Evolutionary conservation across 2,113 vertebrate genomes (phyloP).

Genomic region (Thunnus maccoyii): DNA sequence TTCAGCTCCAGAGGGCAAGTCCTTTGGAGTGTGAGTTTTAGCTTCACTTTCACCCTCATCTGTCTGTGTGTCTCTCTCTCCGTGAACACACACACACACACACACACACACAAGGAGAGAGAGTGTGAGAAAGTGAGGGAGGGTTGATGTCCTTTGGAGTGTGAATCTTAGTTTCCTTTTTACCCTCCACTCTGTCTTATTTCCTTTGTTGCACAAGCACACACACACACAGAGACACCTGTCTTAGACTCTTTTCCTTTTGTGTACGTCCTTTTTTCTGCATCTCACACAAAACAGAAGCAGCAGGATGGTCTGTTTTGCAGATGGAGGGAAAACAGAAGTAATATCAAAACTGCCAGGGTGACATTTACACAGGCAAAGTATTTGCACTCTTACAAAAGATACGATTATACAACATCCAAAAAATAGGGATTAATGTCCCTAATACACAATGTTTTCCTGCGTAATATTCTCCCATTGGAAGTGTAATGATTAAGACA

Average conservation of each 20-base stretch:
- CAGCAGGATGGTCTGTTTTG: constrained; percentile 73
- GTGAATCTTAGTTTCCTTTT: constrained; percentile 56
- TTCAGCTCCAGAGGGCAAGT: constrained; percentile 63
- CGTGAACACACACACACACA: neutral
- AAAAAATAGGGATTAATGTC: constrained; percentile 23
- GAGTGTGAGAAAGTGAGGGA: constrained; percentile 36
- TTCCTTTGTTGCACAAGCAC: constrained; percentile 49
- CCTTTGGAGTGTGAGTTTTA: constrained; percentile 62
- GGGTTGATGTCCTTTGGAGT: constrained; percentile 55
- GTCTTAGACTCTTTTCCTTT: constrained; percentile 56
- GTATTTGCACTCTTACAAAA: constrained; percentile 54
- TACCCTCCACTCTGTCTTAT: constrained; percentile 31
- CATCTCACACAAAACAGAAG: constrained; percentile 65
- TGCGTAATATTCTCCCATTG: constrained; percentile 23
- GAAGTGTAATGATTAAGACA: constrained; percentile 52
- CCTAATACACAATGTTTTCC: constrained; percentile 18
- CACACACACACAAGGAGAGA: constrained; percentile 12
- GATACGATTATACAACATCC: constrained; percentile 53
- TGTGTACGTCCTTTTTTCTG: constrained; percentile 41
- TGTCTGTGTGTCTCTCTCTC: constrained; percentile 9
- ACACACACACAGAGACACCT: constrained; percentile 36
- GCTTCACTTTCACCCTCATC: constrained; percentile 51
- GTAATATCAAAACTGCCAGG: constrained; percentile 74
- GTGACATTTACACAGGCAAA: constrained; percentile 71
- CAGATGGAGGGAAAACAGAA: constrained; percentile 75